These are phyloP conservation scores for Atrina japonica DNA, from an alignment of 2,888 invertebrate genomes.

Conservation along the genomic window DNA sequence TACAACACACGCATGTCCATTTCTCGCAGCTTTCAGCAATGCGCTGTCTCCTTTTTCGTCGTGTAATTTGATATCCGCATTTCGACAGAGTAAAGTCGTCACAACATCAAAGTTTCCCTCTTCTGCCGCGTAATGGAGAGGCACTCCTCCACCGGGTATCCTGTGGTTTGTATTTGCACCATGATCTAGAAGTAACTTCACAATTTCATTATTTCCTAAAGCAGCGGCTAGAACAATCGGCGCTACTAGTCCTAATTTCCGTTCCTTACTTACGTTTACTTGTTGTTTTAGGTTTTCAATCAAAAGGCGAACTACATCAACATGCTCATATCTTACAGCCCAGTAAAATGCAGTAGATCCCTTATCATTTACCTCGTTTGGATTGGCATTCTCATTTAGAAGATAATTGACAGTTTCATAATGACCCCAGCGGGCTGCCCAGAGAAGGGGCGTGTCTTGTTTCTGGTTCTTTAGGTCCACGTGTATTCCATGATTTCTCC, in stretches of 20 bases:
- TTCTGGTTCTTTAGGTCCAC: conserved; percentile 50
- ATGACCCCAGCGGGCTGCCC: conserved; percentile 63
- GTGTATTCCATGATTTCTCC: conserved; percentile 27
- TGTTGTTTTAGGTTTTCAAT: conserved; percentile 47
- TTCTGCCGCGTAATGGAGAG: conserved; percentile 79
- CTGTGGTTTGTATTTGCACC: conserved; percentile 72
- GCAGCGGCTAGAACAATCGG: conserved; percentile 78
- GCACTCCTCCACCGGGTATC: conserved; percentile 75
- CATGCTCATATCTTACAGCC: conserved; percentile 63
- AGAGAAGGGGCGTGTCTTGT: conserved; percentile 66
- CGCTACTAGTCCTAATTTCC: conserved; percentile 76
- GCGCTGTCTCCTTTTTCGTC: conserved; percentile 77
- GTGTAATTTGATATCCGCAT: conserved; percentile 72
- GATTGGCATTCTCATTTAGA: conserved; percentile 52
- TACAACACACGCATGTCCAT: conserved; percentile 65
- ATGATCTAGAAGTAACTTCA: conserved; percentile 56
- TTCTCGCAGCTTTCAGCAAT: conserved; percentile 72
- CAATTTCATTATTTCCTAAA: conserved; percentile 69
- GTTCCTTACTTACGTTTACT: conserved; percentile 70
- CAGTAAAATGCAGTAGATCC: conserved; percentile 70
- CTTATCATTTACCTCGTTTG: conserved; percentile 64
- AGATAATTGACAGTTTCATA: conserved; percentile 59
- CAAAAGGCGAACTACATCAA: conserved; percentile 50
- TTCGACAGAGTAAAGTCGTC: conserved; percentile 67
- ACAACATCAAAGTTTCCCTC: conserved; percentile 76